Evolutionary conservation across 2,797 vertebrate genomes (phyloP).

Genomic region (Macropodus opercularis): DNA sequence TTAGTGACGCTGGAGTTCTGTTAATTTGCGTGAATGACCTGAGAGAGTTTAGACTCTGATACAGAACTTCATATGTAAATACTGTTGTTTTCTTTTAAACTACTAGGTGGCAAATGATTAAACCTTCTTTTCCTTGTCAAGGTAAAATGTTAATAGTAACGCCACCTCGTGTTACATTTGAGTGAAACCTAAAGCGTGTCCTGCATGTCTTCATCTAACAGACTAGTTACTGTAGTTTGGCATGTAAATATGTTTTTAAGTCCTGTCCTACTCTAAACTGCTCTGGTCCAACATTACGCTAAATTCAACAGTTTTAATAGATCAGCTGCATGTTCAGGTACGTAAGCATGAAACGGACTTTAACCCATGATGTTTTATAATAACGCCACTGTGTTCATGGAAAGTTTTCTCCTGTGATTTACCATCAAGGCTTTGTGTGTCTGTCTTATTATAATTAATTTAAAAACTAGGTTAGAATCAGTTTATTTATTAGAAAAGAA

Average conservation of each 20-base stretch:
- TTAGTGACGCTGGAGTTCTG: slow-evolving; percentile 23
- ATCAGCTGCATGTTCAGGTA: slow-evolving; percentile 20
- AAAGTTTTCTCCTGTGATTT: slow-evolving; percentile 23
- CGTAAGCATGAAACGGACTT: slow-evolving; percentile 17
- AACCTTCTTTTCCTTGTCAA: slow-evolving; percentile 55
- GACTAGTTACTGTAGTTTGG: slow-evolving; percentile 12
- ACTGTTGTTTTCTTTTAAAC: slow-evolving; percentile 59
- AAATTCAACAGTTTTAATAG: slow-evolving; percentile 4
- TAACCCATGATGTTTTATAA: background rate
- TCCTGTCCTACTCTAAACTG: slow-evolving; percentile 16
- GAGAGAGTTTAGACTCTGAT: slow-evolving; percentile 12
- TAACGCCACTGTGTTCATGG: slow-evolving; percentile 18
- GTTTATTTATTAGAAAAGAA: too few relatives aligned
- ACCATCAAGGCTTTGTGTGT: slow-evolving; percentile 14
- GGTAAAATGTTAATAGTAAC: slow-evolving; percentile 51
- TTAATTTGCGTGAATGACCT: slow-evolving; percentile 27
- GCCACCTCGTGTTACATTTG: slow-evolving; percentile 28
- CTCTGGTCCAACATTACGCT: slow-evolving; percentile 12
- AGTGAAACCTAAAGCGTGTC: too few relatives aligned
- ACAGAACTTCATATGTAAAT: slow-evolving; percentile 41
- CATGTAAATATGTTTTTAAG: slow-evolving; percentile 35
- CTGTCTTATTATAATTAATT: slow-evolving; percentile 6
- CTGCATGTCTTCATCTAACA: slow-evolving; percentile 48
- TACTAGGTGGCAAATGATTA: slow-evolving; percentile 65
- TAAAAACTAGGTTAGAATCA: too few relatives aligned